These are phyloP conservation scores for Amphilophus citrinellus DNA, from an alignment of 2,113 vertebrate species.

Conservation along the genomic window DNA sequence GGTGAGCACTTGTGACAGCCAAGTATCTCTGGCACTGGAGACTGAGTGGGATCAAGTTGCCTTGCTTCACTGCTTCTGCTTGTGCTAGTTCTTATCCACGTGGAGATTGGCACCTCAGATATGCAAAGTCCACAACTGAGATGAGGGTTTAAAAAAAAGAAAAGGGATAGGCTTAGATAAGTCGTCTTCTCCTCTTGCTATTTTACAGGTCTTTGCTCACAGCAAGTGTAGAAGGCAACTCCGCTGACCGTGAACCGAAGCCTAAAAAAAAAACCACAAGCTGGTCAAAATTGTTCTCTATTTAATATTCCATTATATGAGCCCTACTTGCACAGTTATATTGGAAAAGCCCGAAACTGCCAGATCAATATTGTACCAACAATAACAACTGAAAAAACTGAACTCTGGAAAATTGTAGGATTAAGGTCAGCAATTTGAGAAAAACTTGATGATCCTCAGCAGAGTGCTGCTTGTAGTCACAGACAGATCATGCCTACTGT, in stretches of 20 bases:
- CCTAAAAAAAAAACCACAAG: not conserved
- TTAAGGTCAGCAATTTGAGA: conserved; percentile 5
- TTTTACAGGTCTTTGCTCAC: not conserved
- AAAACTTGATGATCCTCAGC: not conserved
- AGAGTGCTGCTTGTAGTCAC: not conserved
- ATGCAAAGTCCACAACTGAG: not conserved
- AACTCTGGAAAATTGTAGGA: not conserved
- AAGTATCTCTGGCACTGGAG: conserved; percentile 55
- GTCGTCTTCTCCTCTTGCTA: not conserved
- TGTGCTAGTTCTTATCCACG: conserved; percentile 46
- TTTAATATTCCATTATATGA: conserved; percentile 13
- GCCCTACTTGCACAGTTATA: not conserved
- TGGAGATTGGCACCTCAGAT: conserved; percentile 52
- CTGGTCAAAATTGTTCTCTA: not conserved
- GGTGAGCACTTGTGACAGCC: conserved; percentile 69
- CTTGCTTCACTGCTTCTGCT: conserved; percentile 42
- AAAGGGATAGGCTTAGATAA: not conserved
- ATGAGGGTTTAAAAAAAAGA: conserved; percentile 1
- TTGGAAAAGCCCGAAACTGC: not conserved
- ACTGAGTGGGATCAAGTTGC: conserved; percentile 38
- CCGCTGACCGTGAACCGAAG: not conserved
- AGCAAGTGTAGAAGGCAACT: not conserved
- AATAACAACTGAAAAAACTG: conserved; percentile 7
- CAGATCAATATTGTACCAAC: not conserved
- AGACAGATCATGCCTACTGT: not conserved